A percentile compares a stretch with the other conserved stretches of the same genome.
Evolutionary conservation across 2,888 invertebrate genomes (phyloP).

Genomic region (Agrenia bidenticulata): DNA sequence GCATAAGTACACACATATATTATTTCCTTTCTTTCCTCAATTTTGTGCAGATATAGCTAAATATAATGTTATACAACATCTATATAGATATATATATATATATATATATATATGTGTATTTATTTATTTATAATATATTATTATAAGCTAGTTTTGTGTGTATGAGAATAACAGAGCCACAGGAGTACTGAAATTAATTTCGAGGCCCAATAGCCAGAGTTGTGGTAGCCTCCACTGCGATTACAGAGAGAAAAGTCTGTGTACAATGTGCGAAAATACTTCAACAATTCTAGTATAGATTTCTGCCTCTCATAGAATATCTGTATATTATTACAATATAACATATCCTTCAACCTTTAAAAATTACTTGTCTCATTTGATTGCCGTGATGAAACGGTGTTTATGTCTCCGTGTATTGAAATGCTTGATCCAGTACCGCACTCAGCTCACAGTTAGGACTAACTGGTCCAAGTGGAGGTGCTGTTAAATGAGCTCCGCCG

Average conservation of each 20-base stretch:
- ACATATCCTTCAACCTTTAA: neutral
- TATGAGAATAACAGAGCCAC: slow-evolving; percentile 9
- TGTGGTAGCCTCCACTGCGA: neutral
- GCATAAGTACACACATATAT: slow-evolving; percentile 8
- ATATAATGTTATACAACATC: neutral
- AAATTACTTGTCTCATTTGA: slow-evolving; percentile 17
- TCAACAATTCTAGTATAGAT: slow-evolving; percentile 27
- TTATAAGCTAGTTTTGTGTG: slow-evolving; percentile 3
- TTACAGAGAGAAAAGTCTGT: slow-evolving; percentile 7
- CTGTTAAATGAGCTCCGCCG: slow-evolving; percentile 47
- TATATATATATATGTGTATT: slow-evolving; percentile 11
- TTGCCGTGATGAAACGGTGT: slow-evolving; percentile 14
- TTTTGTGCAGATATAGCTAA: neutral
- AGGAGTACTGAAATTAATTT: slow-evolving; percentile 10
- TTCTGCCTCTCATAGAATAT: slow-evolving; percentile 5
- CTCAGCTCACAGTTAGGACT: slow-evolving; percentile 52
- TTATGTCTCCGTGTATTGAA: slow-evolving; percentile 52
- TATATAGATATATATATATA: slow-evolving; percentile 9
- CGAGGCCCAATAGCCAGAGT: neutral
- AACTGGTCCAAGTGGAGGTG: slow-evolving; percentile 49
- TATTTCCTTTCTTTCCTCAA: neutral
- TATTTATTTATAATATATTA: neutral
- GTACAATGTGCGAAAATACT: slow-evolving; percentile 51
- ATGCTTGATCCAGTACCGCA: slow-evolving; percentile 53
- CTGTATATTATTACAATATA: slow-evolving; percentile 8